These are phyloP conservation scores for Rosalia funebris DNA, from an alignment of 2,888 invertebrate genomes.

Conservation along the genomic window DNA sequence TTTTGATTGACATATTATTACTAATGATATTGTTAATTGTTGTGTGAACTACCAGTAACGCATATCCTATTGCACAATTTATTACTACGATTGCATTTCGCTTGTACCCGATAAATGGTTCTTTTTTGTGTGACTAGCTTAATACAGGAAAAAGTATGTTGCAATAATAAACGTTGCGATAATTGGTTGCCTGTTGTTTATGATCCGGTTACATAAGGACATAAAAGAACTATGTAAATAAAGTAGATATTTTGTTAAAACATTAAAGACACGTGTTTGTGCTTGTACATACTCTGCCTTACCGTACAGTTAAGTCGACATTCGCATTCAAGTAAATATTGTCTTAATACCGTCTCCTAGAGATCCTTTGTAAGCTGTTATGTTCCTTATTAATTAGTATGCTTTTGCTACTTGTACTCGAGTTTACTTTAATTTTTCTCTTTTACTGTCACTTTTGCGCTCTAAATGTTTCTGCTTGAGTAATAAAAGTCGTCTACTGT, in stretches of 20 bases:
- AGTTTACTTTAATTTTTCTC: conserved; percentile 3
- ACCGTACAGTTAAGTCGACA: neutral
- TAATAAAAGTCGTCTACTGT: conserved; percentile 3
- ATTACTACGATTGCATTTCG: too few species aligned
- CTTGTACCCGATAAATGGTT: too few species aligned
- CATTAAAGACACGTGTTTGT: conserved; percentile 14
- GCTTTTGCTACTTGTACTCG: neutral
- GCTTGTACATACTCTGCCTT: neutral
- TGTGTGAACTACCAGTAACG: too few species aligned
- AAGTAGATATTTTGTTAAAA: conserved; percentile 1
- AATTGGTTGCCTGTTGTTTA: conserved; percentile 6
- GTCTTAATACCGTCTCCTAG: conserved; percentile 1
- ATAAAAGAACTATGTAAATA: conserved; percentile 14
- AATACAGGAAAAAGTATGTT: conserved; percentile 3
- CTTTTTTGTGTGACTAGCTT: too few species aligned
- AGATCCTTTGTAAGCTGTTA: conserved; percentile 7
- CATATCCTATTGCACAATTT: too few species aligned
- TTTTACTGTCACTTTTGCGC: neutral
- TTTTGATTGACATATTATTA: too few species aligned
- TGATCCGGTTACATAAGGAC: neutral
- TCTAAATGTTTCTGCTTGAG: conserved; percentile 8
- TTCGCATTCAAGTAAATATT: conserved; percentile 7
- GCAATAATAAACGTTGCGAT: neutral
- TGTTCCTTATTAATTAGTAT: conserved; percentile 13
- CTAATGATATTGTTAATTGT: too few species aligned